Evolutionary conservation across 2,113 vertebrate genomes (phyloP).

Genomic region (Spheniscus mendiculus): DNA sequence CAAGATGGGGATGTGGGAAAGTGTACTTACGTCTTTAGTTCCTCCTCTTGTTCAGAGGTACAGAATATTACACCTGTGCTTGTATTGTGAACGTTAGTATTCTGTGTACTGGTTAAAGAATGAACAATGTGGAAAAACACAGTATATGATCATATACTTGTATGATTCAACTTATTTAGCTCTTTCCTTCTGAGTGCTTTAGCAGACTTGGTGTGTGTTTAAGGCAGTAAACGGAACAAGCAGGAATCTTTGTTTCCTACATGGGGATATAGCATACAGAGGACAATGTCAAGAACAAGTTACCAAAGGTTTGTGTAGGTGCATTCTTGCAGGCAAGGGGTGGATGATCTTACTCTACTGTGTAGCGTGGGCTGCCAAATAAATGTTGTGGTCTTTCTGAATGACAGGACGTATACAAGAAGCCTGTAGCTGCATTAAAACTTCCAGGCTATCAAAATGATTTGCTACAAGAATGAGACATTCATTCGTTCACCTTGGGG

Average conservation of each 20-base stretch:
- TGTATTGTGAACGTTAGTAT: neutral
- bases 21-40: neutral
- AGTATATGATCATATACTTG: too few species aligned
- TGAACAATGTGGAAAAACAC: neutral
- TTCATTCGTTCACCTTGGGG: neutral
- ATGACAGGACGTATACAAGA: neutral
- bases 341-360: neutral
- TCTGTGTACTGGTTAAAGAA: neutral
- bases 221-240: neutral
- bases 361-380: neutral
- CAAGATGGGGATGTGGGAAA: neutral
- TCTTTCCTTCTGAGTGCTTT: neutral
- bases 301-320: neutral
- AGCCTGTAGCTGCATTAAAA: neutral
- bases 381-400: neutral
- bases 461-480: neutral
- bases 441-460: neutral
- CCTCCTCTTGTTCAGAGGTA: neutral
- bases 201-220: neutral
- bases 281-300: neutral
- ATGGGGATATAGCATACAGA: neutral
- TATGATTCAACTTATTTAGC: neutral
- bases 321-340: neutral
- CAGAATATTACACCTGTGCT: neutral
- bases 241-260: neutral